Evolutionary conservation across 2,888 invertebrate species (phyloP).

Genomic region (Ochropleura leucogaster): DNA sequence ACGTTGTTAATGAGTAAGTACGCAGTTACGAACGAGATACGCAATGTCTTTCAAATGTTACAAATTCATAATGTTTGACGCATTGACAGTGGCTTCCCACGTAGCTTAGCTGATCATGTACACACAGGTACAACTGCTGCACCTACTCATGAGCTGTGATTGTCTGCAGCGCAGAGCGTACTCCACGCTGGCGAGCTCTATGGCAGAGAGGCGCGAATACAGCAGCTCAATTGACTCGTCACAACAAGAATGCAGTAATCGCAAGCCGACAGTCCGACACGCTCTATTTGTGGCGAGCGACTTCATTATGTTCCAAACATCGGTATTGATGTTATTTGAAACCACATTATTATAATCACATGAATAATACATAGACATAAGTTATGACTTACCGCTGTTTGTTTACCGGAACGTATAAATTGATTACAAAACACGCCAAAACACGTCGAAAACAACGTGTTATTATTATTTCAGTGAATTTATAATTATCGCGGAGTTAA

Average conservation of each 20-base stretch:
- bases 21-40: neutral
- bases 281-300: conserved; percentile 27
- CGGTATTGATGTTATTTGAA: conserved; percentile 46
- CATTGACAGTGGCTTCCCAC: neutral
- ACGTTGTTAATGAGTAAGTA: too few relatives aligned
- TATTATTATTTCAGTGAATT: conserved; percentile 47
- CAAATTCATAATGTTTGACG: neutral
- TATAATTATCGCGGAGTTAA: conserved; percentile 51
- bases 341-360: conserved; percentile 38
- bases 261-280: conserved; percentile 14
- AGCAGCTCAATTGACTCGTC: conserved; percentile 10
- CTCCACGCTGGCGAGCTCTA: neutral
- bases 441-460: conserved; percentile 38
- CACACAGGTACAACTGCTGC: neutral
- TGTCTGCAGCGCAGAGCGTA: neutral
- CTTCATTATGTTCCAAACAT: conserved; percentile 34
- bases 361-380: conserved; percentile 42
- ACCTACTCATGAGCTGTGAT: neutral
- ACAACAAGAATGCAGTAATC: conserved; percentile 11
- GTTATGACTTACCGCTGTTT: conserved; percentile 7
- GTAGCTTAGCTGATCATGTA: neutral
- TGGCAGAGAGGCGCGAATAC: neutral
- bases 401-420: conserved; percentile 38
- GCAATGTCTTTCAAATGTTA: neutral
- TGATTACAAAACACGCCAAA: conserved; percentile 53